Evolutionary conservation across 2,888 invertebrate genomes (phyloP), one percentile per base, ranked within the genome.

Genomic region (Acrobeloides nanus): DNA sequence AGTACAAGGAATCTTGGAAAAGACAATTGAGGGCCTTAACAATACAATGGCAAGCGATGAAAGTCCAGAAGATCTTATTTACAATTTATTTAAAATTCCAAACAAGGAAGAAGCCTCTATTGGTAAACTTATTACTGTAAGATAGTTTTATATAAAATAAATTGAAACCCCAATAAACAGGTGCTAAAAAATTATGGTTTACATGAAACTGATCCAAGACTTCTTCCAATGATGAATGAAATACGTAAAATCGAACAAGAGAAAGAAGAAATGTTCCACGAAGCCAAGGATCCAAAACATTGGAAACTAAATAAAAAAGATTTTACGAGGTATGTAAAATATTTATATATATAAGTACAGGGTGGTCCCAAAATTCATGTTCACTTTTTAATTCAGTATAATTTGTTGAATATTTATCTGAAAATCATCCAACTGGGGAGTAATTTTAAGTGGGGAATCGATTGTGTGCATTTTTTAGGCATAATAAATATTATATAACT

Each of bases 91-190:
- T 59, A 69, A 68, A 49, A 55, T 68, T 8, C 62, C 68, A 5
- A 59, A 64, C 34, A 62, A 59, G 43, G 57, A 66, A 21, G 65
- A 69, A 35, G 69, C 70, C 4, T 62, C 60, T 17, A 64, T 69
- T 38, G 62, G 64, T 15, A 66, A 66, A 44, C 45, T 69, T 15
- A 35, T 69, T 5, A 61, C 62, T 47, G 68, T 64, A 18, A 48
- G 29, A 8, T 29, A 10, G 8, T n/a, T 29, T 8, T n/a, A 10
- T n/a, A 29, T 29, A 29, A 29, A 29, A 29, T 29, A n/a, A 29
- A 10, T n/a, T n/a, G 29, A 10, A n/a, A 29, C 17, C 17, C 15
- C 7, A 20, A 8, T 7, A 7, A 35, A 15, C 7, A 7, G 7
- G 7, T 20, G 7, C 48, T 71, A 27, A 60, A 65, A 41, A 62